These are phyloP conservation scores for Lumbricus terrestris DNA, from an alignment of 2,888 invertebrate genomes.

Conservation along the genomic window DNA sequence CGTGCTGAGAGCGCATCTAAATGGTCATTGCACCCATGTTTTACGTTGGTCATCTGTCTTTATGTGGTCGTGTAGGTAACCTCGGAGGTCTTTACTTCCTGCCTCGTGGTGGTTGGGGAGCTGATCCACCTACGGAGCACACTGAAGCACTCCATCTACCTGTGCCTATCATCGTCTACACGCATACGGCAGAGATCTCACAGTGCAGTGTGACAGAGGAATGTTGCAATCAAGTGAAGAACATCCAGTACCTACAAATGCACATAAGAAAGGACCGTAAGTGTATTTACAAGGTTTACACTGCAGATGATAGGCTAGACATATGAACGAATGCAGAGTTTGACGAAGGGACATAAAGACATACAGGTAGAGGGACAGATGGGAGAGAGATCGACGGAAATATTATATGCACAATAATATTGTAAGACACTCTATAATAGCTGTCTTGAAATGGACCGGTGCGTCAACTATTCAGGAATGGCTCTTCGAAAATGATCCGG, in stretches of 20 bases:
- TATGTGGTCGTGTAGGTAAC: background rate
- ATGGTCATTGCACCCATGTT: too few species aligned
- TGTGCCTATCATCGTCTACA: background rate
- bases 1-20: too few species aligned
- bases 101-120: background rate
- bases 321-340: too few species aligned
- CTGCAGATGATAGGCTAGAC: too few species aligned
- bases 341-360: too few species aligned
- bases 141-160: background rate
- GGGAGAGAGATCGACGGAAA: background rate
- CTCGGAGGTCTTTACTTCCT: background rate
- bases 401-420: too few species aligned
- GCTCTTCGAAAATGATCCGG: too few species aligned
- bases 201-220: background rate
- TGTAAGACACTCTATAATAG: too few species aligned
- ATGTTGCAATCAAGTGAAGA: background rate
- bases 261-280: background rate
- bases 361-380: background rate
- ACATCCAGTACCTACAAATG: background rate
- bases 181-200: background rate
- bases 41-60: too few species aligned
- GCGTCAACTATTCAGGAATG: too few species aligned
- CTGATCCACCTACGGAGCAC: background rate
- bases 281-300: too few species aligned
- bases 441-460: too few species aligned